phyloP scores from a whole-genome alignment of 2,113 vertebrate species.

The Grantiella picta region DNA sequence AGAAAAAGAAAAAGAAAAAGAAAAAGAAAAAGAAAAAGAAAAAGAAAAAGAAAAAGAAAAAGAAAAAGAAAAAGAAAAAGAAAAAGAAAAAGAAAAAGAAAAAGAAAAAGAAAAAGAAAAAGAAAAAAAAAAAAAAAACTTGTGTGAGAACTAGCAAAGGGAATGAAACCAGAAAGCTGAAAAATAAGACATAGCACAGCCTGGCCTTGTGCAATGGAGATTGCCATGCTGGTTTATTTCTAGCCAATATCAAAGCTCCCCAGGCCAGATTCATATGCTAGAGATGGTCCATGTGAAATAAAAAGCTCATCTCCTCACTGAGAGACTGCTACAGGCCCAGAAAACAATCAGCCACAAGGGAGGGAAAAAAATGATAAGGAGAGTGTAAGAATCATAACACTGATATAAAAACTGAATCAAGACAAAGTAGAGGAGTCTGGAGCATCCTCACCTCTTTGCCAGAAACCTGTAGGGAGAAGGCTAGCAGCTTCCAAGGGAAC shows the following conservation, averaged over 20 bases:
- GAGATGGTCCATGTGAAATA: background rate
- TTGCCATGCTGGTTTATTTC: background rate
- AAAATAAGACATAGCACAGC: background rate
- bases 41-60: too few relatives aligned
- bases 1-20: background rate
- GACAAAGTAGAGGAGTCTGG: background rate
- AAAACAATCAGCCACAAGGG: background rate
- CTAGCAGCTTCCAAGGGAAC: background rate
- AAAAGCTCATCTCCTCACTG: background rate
- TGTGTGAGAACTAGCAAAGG: background rate
- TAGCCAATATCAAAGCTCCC: background rate
- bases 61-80: rapidly evolving
- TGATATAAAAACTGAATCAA: background rate
- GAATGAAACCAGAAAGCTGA: background rate
- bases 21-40: too few relatives aligned
- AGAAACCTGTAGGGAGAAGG: background rate
- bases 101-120: rapidly evolving
- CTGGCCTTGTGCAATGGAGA: background rate
- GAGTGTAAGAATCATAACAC: background rate
- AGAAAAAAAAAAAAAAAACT: rapidly evolving
- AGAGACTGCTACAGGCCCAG: background rate
- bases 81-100: rapidly evolving
- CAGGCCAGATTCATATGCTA: background rate
- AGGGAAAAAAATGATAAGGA: background rate
- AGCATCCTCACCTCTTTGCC: background rate